phyloP scores from a whole-genome alignment of 2,797 vertebrate genomes.

The Tangara arthus region DNA sequence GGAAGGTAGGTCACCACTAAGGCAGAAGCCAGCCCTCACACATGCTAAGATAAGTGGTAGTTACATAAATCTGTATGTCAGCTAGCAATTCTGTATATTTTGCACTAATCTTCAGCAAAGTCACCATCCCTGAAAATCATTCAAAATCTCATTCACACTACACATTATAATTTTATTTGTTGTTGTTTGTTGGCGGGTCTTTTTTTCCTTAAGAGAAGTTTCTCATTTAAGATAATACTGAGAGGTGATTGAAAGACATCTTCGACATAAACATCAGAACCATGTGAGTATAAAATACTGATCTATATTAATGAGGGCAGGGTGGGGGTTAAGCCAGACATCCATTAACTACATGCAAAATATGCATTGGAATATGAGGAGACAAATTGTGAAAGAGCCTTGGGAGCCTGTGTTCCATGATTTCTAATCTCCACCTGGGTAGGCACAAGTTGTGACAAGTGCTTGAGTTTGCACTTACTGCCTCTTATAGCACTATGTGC shows the following conservation, averaged over 20 bases:
- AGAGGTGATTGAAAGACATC: neutral
- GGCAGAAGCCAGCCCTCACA: constrained; percentile 2
- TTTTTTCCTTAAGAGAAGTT: neutral
- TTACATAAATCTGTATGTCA: neutral
- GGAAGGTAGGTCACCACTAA: neutral
- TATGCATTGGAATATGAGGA: neutral
- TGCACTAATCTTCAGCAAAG: neutral
- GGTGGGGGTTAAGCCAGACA: neutral
- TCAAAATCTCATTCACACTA: neutral
- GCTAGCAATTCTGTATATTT: neutral
- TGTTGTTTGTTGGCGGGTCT: neutral
- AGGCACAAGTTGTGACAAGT: neutral
- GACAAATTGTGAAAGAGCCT: neutral
- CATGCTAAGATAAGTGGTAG: neutral
- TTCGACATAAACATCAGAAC: neutral
- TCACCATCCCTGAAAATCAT: neutral
- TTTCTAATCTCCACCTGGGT: neutral
- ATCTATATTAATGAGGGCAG: neutral
- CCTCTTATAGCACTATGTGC: neutral
- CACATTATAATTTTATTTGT: neutral
- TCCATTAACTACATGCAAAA: neutral
- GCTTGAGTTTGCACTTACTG: neutral
- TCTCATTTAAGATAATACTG: neutral
- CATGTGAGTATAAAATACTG: neutral
- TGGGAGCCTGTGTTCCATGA: neutral